Conservation (phyloP, 1,140 invertebrate species). For the Habropoda laboriosa region DNA sequence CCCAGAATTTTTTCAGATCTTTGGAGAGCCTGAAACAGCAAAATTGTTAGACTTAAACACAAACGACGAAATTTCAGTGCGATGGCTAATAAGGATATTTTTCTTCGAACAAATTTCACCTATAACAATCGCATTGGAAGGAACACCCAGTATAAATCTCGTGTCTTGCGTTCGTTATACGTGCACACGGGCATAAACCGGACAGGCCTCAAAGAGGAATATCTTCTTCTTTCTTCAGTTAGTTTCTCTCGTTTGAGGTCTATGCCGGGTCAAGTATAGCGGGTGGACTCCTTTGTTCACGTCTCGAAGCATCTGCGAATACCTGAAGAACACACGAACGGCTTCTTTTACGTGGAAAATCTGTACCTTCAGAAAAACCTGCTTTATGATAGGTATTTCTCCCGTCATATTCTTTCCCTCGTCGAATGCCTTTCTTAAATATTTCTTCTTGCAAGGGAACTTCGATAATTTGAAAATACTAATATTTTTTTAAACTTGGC, state of each 20-base stretch:
- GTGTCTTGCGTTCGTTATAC: not conserved
- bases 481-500: too few species aligned
- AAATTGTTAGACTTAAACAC: too few species aligned
- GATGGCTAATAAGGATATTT: too few species aligned
- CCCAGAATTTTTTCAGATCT: too few species aligned
- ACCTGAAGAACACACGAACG: not conserved
- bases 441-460: too few species aligned
- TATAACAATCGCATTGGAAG: not conserved
- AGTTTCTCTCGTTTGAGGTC: conserved; percentile 23
- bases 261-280: conserved; percentile 45
- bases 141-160: not conserved
- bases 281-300: conserved; percentile 32
- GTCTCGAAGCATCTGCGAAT: not conserved
- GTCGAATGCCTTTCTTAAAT: too few species aligned
- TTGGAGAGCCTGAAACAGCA: too few species aligned
- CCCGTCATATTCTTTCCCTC: too few species aligned
- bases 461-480: too few species aligned
- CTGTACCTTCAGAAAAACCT: not conserved
- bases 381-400: too few species aligned
- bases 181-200: not conserved
- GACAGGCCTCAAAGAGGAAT: conserved; percentile 30
- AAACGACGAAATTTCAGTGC: too few species aligned
- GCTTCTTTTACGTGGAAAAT: not conserved
- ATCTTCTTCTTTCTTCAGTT: conserved; percentile 24
- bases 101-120: too few species aligned